Base-by-base conservation (phyloP, 1,140 invertebrate genomes). In the Philotrypesis tridentata region DNA sequence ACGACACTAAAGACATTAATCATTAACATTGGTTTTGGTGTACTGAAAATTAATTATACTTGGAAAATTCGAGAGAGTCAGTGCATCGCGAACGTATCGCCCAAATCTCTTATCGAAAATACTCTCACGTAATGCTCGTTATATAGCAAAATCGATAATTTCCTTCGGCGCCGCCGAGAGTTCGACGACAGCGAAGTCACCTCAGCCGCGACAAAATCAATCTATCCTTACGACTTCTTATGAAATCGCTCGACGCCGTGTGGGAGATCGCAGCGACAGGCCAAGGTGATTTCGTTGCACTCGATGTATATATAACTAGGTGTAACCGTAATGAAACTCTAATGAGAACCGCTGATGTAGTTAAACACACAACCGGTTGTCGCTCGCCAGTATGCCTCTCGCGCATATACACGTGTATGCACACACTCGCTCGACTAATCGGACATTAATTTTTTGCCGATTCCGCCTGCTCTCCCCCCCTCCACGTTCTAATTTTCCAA, bases 391-490 rank as follows among this genome's bases (percentile, higher is more conserved):
- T 55, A 55, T 11, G 1, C 21, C 48, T 12, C 48, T 60, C 11
- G 43, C 40, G 9, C 23, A 21, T 43, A 21, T 31, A 76, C 7
- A n/a, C 29, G 31, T 25, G n/a, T n/a, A n/a, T n/a, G n/a, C n/a
- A n/a, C n/a, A n/a, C n/a, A 12, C 33, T 48, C 73, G 33, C 9
- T 5, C n/a, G n/a, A 75, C 73, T 75, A 75, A 75, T 75, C 27
- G 63, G 23, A 63, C 11, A 29, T 75, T n/a, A 75, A 75, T 63
- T 75, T 29, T 63, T 75, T 75, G 29, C 55, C 55, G 55, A 75
- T 60, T 37, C 25, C 48, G 48, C 17, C 48, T 55, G 48, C 23
- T 63, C 27, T 63, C 27, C 17, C 55, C 29, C 55, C n/a, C 55
- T 63, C 55, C 33, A 63, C 23, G 25, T 25, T 31, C 17, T 61